Base-by-base conservation (phyloP, 2,888 invertebrate species). In the Melipona beecheii region DNA sequence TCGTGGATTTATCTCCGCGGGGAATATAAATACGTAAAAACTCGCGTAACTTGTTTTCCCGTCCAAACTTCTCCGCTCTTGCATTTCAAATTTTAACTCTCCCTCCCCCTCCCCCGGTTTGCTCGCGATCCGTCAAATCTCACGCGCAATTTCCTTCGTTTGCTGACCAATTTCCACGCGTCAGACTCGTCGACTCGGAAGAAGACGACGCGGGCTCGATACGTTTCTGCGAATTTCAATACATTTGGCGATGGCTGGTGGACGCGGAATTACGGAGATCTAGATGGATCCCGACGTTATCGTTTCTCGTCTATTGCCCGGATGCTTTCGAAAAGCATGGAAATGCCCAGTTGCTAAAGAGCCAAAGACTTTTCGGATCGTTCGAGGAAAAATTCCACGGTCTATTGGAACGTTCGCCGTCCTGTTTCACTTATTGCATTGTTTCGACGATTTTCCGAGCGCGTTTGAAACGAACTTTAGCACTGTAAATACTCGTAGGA, bases 161-260 rank as follows among this genome's bases (percentile, higher is more conserved):
- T 6, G 9, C 49, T 31, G 56, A 27, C 43, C 31, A 80, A 58
- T 80, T 65, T 52, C 36, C 9, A 31, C 52, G 4, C 24, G 6
- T 65, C 31, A 64, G 27, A 62, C 56, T 73, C 19, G 49, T 60
- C 54, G 58, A 58, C 3, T 36, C 62, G 75, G 56, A 69, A 73
- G 62, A 21, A 49, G 72, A 56, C 50, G 15, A 43, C 9, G 43
- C 9, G 54, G n/a, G 21, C 24, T 77, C 56, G 27, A 58, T 24
- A 68, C 68, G 54, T 85, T 86, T 76, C 74, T 17, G 68, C 58
- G 65, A 87, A 71, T 83, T 87, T 87, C 87, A 85, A 83, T 87
- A 76, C 69, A 9, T 15, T 27, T 19, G 9, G 19, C 49, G 9
- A 58, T 56, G 13, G 21, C 15, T 19, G 62, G 19, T 43, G n/a